These are phyloP conservation scores for Microcebus jonahi DNA, from an alignment of 2,113 vertebrate genomes.

Conservation along the genomic window DNA sequence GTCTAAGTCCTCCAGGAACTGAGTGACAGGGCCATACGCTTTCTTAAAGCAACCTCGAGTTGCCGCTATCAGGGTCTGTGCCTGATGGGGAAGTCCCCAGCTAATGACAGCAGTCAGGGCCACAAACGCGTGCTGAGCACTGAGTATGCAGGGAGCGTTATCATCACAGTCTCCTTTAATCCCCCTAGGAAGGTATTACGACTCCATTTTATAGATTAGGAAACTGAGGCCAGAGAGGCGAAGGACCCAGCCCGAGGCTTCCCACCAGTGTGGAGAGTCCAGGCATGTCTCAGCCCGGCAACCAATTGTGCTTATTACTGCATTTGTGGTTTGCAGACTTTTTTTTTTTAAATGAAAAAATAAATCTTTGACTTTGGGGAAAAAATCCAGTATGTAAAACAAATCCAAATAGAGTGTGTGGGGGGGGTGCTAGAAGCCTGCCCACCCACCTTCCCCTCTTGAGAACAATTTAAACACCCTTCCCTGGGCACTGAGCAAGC, in stretches of 20 bases:
- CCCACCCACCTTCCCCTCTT: not conserved
- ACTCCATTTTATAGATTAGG: not conserved
- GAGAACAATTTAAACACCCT: not conserved
- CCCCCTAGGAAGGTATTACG: accelerated
- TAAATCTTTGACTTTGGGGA: not conserved
- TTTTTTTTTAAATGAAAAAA: not conserved
- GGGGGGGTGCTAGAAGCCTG: accelerated
- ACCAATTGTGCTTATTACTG: not conserved
- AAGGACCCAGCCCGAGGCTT: not conserved
- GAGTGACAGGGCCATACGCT: not conserved
- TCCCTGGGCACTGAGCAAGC: not conserved
- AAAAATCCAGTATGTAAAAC: not conserved
- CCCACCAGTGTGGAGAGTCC: not conserved
- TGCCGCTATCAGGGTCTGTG: not conserved
- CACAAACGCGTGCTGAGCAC: accelerated
- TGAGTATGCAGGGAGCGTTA: not conserved
- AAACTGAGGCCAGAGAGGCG: not conserved
- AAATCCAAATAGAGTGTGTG: not conserved
- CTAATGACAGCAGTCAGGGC: too few relatives aligned
- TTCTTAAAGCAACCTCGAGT: not conserved
- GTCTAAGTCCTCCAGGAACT: not conserved
- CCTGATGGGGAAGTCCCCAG: not conserved
- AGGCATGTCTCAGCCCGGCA: not conserved
- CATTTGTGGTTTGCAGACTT: not conserved
- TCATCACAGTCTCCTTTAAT: not conserved